Evolutionary conservation across 1,140 invertebrate species (phyloP).

Genomic region (Solenopsis invicta): DNA sequence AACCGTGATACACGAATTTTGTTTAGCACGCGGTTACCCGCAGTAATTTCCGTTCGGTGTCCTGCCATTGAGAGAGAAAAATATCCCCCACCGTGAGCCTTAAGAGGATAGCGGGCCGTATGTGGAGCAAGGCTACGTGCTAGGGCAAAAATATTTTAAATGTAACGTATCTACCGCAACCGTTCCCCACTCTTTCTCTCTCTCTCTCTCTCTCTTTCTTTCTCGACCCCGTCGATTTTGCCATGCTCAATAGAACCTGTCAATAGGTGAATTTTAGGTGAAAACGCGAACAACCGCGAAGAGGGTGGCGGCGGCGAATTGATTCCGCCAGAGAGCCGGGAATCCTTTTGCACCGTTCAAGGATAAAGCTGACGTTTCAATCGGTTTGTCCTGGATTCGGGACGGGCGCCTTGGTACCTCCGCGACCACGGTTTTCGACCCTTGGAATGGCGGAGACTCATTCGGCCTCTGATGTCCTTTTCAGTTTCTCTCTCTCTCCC

Average conservation of each 20-base stretch:
- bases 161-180: constrained; percentile 9
- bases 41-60: constrained; percentile 1
- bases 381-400: constrained; percentile 64
- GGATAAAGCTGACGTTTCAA: constrained; percentile 67
- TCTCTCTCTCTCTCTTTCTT: too few species aligned
- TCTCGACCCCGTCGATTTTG: neutral
- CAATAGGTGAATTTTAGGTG: constrained; percentile 40
- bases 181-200: neutral
- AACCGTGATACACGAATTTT: neutral
- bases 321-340: constrained; percentile 27
- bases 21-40: neutral
- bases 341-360: constrained; percentile 63
- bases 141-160: constrained; percentile 37
- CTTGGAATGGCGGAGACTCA: neutral
- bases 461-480: neutral
- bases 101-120: neutral
- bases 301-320: constrained; percentile 9
- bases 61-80: constrained; percentile 3
- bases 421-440: constrained; percentile 2
- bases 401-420: neutral
- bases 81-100: constrained; percentile 2
- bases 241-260: constrained; percentile 18
- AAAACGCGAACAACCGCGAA: constrained; percentile 8
- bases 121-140: constrained; percentile 29
- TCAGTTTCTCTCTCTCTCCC: neutral